Evolutionary conservation across 2,113 vertebrate genomes (phyloP).

Genomic region (Cacatua alba): DNA sequence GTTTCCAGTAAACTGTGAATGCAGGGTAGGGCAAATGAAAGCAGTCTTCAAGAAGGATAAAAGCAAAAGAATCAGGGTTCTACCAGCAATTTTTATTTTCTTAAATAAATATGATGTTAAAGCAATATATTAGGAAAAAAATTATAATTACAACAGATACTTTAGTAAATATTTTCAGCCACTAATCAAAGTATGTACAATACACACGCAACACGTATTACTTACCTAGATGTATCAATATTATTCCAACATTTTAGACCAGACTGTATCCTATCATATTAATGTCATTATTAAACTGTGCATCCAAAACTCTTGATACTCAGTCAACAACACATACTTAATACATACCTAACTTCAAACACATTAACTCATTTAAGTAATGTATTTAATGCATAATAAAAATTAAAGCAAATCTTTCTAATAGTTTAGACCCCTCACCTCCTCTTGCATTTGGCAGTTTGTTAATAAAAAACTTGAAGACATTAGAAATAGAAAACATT

Average conservation of each 20-base stretch:
- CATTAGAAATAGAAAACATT: not conserved
- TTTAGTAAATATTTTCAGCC: not conserved
- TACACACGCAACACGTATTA: not conserved
- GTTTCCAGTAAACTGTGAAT: constrained; percentile 29
- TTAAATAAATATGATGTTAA: not conserved
- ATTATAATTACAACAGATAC: not conserved
- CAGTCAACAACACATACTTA: not conserved
- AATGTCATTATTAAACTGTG: not conserved
- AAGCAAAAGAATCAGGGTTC: not conserved
- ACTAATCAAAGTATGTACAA: not conserved
- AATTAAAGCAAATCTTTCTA: not conserved
- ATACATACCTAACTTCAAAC: not conserved
- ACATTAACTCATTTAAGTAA: not conserved
- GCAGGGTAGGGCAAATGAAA: constrained; percentile 11
- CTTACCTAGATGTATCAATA: not conserved
- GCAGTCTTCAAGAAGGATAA: not conserved
- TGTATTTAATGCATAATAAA: not conserved
- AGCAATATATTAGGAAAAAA: not conserved
- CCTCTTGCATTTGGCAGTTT: not conserved
- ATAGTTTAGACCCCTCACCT: not conserved
- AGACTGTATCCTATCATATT: not conserved
- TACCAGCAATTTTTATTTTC: not conserved
- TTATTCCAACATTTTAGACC: not conserved
- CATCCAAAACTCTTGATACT: not conserved
- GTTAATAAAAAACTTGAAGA: not conserved